Conservation (phyloP, 2,113 vertebrate species). For the Heterotis niloticus region DNA sequence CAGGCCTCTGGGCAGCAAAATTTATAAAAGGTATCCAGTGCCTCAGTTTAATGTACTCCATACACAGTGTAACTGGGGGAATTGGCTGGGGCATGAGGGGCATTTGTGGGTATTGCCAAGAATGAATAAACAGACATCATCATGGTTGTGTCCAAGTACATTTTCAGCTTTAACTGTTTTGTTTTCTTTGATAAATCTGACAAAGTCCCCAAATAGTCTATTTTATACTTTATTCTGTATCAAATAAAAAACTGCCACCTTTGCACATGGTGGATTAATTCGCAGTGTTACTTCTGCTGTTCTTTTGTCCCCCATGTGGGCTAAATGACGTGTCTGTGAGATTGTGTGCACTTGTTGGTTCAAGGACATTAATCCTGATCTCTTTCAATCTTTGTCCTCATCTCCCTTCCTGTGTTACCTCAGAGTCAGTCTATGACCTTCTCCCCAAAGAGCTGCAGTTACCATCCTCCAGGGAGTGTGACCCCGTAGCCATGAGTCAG, state of each 20-base stretch:
- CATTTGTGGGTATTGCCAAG: background rate
- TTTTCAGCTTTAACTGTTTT: background rate
- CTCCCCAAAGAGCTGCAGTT: conserved; percentile 91
- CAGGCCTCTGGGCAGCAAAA: background rate
- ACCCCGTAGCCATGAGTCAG: conserved; percentile 89
- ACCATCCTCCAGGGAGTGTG: conserved; percentile 76
- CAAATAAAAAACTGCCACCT: too few species aligned
- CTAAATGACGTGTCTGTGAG: too few species aligned
- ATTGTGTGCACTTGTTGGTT: background rate
- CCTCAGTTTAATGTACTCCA: conserved; percentile 13
- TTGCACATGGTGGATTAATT: too few species aligned
- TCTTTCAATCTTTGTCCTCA: background rate
- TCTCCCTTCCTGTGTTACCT: background rate
- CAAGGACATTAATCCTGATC: background rate
- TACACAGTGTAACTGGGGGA: background rate
- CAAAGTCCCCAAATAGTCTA: background rate
- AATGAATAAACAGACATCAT: background rate
- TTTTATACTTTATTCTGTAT: too few species aligned
- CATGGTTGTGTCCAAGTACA: background rate
- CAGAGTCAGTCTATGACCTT: conserved; percentile 96
- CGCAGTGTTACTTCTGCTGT: too few species aligned
- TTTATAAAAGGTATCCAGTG: conserved; percentile 10
- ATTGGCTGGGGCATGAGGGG: background rate
- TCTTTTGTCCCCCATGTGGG: too few species aligned
- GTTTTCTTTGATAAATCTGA: background rate